Base-by-base conservation (phyloP, 2,113 vertebrate genomes). In the Etheostoma spectabile region DNA sequence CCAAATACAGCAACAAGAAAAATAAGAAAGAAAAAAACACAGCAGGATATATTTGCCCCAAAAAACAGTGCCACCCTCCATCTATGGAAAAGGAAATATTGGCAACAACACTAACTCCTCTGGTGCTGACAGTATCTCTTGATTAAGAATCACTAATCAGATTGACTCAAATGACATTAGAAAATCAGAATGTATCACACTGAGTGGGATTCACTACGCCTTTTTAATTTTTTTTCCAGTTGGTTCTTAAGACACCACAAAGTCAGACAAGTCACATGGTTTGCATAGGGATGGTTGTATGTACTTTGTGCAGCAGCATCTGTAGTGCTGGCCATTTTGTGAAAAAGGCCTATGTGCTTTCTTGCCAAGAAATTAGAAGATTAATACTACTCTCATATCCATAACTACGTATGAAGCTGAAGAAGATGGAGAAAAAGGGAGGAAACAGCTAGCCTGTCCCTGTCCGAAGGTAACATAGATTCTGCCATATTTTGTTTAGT, bases 1-100 rank as follows among this genome's bases (percentile, higher is more conserved):
- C 71, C 57, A 91, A 88, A 90, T 68, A 89, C 57, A 77, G 53
- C 83, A 88, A 87, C 59, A 48, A 85, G 48, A 53, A 65, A 67
- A 75, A 59, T 55, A 76, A 48, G 60, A 64, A 66, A 60, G 38
- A 84, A 69, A 76, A 80, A 53, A 80, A 73, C n/a, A 48, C 8
- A 21, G 48, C 46, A 51, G 76, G 67, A 77, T 74, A 67, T 74
- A 62, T 83, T 22, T 22, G 57, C 64, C 72, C 75, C 69, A 35
- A 80, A 80, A 83, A 80, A 14, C 74, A 77, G 71, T 48, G 65
- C 24, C 42, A 57, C 56, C 49, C 67, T 85, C 45, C 35, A 68
- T 53, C 53, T 27, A 22, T 2, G 15, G 74, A 84, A 65, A 77
- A 79, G 51, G 62, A 60, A n/a, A 71, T 24, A 57, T 56, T 14